Evolutionary conservation across 2,797 vertebrate genomes (phyloP).

Genomic region (Microctenopoma steveboyesi): DNA sequence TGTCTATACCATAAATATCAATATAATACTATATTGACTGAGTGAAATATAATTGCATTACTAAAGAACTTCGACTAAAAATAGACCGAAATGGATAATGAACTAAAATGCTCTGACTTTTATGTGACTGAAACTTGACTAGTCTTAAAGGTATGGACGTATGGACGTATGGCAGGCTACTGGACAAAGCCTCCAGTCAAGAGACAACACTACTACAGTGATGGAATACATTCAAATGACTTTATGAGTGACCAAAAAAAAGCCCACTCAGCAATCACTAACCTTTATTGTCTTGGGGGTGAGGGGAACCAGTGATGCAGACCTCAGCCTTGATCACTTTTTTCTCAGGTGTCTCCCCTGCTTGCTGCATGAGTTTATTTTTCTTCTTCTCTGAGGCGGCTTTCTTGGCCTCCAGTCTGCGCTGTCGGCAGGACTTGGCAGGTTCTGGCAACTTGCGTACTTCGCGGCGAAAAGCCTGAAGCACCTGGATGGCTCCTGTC

Average conservation of each 20-base stretch:
- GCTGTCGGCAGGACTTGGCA: constrained; percentile 95
- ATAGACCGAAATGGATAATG: too few species aligned
- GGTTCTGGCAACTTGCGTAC: constrained; percentile 95
- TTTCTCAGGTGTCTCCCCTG: constrained; percentile 90
- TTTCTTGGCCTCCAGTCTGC: constrained; percentile 93
- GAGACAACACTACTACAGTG: background rate
- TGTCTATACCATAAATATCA: too few species aligned
- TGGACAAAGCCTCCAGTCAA: background rate
- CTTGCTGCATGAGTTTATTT: constrained; percentile 89
- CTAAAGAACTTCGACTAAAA: too few species aligned
- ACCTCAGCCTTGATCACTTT: constrained; percentile 77
- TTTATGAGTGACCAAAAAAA: background rate
- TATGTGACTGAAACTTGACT: too few species aligned
- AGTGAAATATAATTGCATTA: too few species aligned
- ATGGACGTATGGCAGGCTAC: background rate
- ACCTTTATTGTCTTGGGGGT: constrained; percentile 84
- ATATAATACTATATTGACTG: too few species aligned
- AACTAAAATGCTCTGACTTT: too few species aligned
- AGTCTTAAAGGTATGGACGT: background rate
- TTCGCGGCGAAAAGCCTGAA: constrained; percentile 91
- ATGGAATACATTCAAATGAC: background rate
- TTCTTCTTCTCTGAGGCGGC: constrained; percentile 95
- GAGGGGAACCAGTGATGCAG: constrained; percentile 66
- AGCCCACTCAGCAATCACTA: constrained; percentile 13
- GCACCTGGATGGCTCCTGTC: constrained; percentile 93